Evolutionary conservation across 2,888 invertebrate species (phyloP).

Genomic region (Unio pictorum): DNA sequence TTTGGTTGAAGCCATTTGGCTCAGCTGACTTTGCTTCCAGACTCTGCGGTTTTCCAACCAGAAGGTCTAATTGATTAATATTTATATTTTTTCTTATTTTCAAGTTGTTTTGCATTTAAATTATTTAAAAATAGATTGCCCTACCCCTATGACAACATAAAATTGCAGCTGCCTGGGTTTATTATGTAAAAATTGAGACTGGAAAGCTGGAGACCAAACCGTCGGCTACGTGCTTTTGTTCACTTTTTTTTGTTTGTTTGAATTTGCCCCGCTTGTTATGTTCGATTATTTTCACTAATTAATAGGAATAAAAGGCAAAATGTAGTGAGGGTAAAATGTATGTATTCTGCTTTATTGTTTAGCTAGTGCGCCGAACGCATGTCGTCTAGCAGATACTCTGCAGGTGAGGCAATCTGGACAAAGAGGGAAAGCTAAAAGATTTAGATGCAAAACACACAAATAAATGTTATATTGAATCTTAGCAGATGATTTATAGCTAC

Average conservation of each 20-base stretch:
- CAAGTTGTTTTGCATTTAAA: constrained; percentile 52
- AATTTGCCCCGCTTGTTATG: constrained; percentile 59
- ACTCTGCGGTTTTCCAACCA: constrained; percentile 14
- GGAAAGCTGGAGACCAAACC: constrained; percentile 24
- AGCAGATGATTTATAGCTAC: constrained; percentile 67
- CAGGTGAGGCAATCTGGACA: constrained; percentile 60
- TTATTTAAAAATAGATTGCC: constrained; percentile 31
- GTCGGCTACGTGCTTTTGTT: constrained; percentile 51
- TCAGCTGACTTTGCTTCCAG: no score
- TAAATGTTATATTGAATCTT: constrained; percentile 57
- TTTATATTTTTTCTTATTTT: constrained; percentile 55
- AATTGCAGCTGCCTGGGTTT: constrained; percentile 30
- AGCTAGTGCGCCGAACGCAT: constrained; percentile 52
- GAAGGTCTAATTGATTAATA: constrained; percentile 55
- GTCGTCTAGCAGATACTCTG: constrained; percentile 45
- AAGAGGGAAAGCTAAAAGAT: constrained; percentile 52
- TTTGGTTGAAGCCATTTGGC: no score
- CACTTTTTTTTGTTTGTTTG: constrained; percentile 29
- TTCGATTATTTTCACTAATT: constrained; percentile 65
- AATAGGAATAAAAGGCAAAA: constrained; percentile 65
- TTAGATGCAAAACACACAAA: constrained; percentile 58
- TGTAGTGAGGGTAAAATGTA: constrained; percentile 50
- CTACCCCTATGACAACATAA: constrained; percentile 17
- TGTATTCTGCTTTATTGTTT: constrained; percentile 54
- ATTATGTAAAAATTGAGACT: constrained; percentile 36